These are phyloP conservation scores for Psococerastis gibbosa DNA, from an alignment of 2,888 invertebrate genomes.

Conservation along the genomic window DNA sequence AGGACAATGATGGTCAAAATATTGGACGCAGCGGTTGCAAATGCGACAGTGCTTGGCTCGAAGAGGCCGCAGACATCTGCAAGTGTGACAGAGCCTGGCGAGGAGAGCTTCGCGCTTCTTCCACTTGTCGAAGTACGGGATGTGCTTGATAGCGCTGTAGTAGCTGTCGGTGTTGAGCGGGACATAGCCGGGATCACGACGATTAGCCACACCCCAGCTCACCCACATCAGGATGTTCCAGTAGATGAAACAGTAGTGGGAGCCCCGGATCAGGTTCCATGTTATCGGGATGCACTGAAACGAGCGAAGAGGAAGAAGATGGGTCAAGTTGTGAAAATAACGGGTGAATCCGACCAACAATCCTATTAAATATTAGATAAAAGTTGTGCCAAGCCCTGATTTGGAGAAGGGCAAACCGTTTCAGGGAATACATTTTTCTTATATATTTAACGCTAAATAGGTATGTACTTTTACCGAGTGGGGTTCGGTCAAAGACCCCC, in stretches of 20 bases:
- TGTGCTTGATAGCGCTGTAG: conserved; percentile 75
- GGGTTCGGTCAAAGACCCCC: too few relatives aligned
- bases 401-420: too few relatives aligned
- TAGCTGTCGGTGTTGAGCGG: conserved; percentile 80
- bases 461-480: too few relatives aligned
- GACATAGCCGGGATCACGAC: conserved; percentile 77
- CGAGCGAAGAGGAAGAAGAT: conserved; percentile 2
- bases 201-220: conserved; percentile 75
- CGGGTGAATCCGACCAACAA: too few relatives aligned
- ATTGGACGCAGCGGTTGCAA: conserved; percentile 73
- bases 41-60: conserved; percentile 84
- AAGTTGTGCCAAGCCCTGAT: too few relatives aligned
- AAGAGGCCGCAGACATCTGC: conserved; percentile 66
- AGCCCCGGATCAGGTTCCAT: conserved; percentile 69
- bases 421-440: too few relatives aligned
- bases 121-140: conserved; percentile 83
- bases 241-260: conserved; percentile 77
- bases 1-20: conserved; percentile 90
- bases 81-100: conserved; percentile 76
- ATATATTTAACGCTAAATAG: too few relatives aligned
- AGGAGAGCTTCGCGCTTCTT: conserved; percentile 67
- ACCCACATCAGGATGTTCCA: conserved; percentile 89
- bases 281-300: conserved; percentile 69
- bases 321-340: too few relatives aligned
- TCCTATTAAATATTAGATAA: neutral